Evolutionary conservation across 2,113 vertebrate genomes (phyloP).

Genomic region (Pungitius pungitius): DNA sequence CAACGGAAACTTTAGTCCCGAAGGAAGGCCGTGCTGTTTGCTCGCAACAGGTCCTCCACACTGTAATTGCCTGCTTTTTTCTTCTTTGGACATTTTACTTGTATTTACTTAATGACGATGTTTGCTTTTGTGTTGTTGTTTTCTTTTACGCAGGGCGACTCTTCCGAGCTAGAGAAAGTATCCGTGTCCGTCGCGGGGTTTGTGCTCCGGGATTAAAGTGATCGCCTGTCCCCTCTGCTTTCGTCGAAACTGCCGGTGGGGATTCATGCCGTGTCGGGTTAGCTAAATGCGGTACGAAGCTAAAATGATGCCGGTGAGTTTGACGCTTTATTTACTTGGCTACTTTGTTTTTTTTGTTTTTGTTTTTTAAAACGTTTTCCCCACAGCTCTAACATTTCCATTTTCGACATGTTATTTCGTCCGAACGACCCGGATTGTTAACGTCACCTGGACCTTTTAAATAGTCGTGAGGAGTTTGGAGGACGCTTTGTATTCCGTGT

Average conservation of each 20-base stretch:
- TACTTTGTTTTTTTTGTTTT: neutral
- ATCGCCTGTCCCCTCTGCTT: slow-evolving; percentile 56
- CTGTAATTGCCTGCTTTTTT: neutral
- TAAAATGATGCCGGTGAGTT: slow-evolving; percentile 97
- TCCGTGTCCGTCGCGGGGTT: slow-evolving; percentile 51
- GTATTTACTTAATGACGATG: neutral
- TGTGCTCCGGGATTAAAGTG: slow-evolving; percentile 61
- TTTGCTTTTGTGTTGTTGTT: neutral
- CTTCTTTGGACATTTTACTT: neutral
- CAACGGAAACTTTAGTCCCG: slow-evolving; percentile 71
- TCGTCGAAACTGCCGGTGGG: slow-evolving; percentile 69
- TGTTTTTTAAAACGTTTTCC: neutral
- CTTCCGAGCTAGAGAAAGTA: slow-evolving; percentile 55
- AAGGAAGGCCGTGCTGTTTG: slow-evolving; percentile 75
- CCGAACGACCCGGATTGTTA: neutral
- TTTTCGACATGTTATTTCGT: neutral
- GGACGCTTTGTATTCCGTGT: slow-evolving; percentile 15
- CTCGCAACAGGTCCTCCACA: slow-evolving; percentile 74
- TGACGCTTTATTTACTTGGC: slow-evolving; percentile 3
- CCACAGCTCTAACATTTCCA: neutral
- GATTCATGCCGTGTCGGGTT: slow-evolving; percentile 62
- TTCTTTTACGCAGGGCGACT: slow-evolving; percentile 52
- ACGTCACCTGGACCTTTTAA: slow-evolving; percentile 67
- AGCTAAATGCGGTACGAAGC: slow-evolving; percentile 89
- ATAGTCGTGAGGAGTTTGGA: slow-evolving; percentile 41